phyloP scores from a whole-genome alignment of 2,888 invertebrate species.

The Gortyna flavago region DNA sequence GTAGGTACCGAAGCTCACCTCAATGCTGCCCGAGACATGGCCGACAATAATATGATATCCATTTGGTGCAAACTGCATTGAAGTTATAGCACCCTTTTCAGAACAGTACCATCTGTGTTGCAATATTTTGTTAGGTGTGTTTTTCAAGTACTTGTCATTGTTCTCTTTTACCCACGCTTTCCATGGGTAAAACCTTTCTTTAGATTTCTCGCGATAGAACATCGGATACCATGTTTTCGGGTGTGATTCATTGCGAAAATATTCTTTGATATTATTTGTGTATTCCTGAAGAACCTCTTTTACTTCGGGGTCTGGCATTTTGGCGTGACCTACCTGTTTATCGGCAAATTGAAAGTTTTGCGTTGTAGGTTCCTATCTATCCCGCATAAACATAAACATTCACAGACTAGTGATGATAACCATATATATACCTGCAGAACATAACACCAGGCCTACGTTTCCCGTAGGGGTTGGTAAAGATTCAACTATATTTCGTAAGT shows the following conservation, averaged over 20 bases:
- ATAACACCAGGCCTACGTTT: background rate
- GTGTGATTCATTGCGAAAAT: conserved; percentile 74
- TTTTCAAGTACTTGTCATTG: conserved; percentile 74
- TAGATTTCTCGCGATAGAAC: conserved; percentile 72
- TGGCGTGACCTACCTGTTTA: conserved; percentile 59
- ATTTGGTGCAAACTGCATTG: conserved; percentile 82
- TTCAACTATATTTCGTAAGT: too few species aligned
- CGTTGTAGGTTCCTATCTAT: background rate
- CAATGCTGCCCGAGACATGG: conserved; percentile 87
- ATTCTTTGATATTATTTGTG: conserved; percentile 65
- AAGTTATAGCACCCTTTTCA: conserved; percentile 80
- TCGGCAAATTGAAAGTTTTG: background rate
- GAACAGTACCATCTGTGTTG: conserved; percentile 80
- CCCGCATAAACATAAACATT: background rate
- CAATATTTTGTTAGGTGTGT: conserved; percentile 75
- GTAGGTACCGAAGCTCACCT: conserved; percentile 72
- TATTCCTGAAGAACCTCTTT: conserved; percentile 73
- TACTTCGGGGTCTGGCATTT: conserved; percentile 56
- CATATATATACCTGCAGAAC: background rate
- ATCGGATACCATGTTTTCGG: conserved; percentile 80
- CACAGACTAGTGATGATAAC: background rate
- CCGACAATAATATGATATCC: conserved; percentile 84
- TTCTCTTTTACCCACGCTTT: conserved; percentile 76
- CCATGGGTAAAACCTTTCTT: conserved; percentile 56
- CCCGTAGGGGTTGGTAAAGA: background rate